phyloP scores from a whole-genome alignment of 2,797 vertebrate species.

The Psittacula derbiana region DNA sequence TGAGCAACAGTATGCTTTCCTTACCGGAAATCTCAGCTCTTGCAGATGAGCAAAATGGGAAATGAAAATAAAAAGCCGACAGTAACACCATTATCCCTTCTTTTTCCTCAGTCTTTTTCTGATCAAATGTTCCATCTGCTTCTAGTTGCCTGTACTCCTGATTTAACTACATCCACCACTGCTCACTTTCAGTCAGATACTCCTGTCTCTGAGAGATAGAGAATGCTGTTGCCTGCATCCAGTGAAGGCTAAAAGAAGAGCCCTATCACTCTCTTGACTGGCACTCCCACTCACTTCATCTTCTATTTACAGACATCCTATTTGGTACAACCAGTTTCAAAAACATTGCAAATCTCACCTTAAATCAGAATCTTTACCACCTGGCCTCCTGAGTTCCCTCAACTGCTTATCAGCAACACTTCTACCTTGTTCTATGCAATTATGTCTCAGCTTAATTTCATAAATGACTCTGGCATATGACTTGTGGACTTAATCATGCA shows the following conservation, averaged over 20 bases:
- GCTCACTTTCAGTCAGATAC: background rate
- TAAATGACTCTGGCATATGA: background rate
- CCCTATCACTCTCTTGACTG: background rate
- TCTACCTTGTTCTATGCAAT: background rate
- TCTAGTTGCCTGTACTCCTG: background rate
- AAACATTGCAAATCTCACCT: background rate
- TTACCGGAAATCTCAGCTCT: background rate
- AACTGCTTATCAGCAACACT: background rate
- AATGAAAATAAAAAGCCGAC: background rate
- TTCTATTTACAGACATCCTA: background rate
- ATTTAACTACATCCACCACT: background rate
- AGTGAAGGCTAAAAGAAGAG: background rate
- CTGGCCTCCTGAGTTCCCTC: background rate
- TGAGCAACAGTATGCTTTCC: background rate
- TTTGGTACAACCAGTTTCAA: background rate
- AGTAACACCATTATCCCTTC: background rate
- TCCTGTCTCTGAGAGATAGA: background rate
- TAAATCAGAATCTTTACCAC: background rate
- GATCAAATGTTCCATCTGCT: background rate
- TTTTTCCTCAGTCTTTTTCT: background rate
- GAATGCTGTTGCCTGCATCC: background rate
- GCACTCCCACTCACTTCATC: background rate
- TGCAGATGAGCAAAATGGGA: slow-evolving; percentile 3
- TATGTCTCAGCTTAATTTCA: slow-evolving; percentile 9
- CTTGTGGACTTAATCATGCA: background rate